Percentiles rank a stretch among this genome's conserved stretches.
Evolutionary conservation across 2,797 vertebrate species (phyloP).

Genomic region (Hypotaenidia philippensis): DNA sequence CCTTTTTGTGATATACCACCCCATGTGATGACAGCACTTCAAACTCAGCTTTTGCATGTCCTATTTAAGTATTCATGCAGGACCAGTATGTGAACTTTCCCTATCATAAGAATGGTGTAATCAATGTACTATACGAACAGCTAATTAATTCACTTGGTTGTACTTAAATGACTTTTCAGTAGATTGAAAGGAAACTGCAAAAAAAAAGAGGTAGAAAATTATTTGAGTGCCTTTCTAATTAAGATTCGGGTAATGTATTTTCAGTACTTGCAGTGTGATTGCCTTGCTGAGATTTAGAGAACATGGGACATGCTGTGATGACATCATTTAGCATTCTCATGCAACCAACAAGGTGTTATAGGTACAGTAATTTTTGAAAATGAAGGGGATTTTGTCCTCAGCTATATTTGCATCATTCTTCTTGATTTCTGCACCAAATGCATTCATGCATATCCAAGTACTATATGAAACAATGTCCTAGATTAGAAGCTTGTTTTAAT

Average conservation of each 20-base stretch:
- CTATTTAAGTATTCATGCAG: neutral
- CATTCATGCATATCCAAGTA: neutral
- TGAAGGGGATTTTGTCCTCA: neutral
- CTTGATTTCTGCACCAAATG: conserved; percentile 3
- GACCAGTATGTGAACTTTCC: neutral
- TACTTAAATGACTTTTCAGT: neutral
- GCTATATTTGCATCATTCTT: neutral
- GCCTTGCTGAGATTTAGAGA: neutral
- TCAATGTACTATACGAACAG: neutral
- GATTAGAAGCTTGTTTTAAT: conserved; percentile 37
- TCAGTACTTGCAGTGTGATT: neutral
- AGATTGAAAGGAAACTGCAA: neutral
- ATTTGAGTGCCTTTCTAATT: neutral
- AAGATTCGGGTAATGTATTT: neutral
- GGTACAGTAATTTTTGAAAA: neutral
- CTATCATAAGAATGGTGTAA: neutral
- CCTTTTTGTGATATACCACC: neutral
- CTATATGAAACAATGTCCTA: conserved; percentile 40
- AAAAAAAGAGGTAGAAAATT: neutral
- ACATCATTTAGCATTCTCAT: neutral
- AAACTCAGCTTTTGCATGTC: neutral
- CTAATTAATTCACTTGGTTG: neutral
- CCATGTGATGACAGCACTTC: neutral
- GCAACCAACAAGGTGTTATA: neutral
- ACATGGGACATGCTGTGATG: neutral